Percentiles rank a stretch among this genome's conserved stretches.
Conservation (phyloP, 2,888 invertebrate genomes). For the Ochlodes sylvanus region DNA sequence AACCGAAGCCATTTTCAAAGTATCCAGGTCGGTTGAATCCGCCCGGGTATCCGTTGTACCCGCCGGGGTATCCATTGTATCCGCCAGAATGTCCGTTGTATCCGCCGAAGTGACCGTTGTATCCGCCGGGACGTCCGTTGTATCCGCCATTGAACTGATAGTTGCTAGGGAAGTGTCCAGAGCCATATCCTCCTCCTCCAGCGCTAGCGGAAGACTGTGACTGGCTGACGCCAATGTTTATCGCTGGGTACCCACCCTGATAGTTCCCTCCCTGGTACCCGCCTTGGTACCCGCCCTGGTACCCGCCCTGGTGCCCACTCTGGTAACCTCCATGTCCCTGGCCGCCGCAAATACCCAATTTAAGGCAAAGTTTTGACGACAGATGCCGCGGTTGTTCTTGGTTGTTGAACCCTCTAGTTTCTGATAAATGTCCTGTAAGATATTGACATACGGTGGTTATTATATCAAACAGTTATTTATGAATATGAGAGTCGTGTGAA, state of each 20-base stretch:
- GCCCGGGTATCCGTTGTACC: conserved; percentile 43
- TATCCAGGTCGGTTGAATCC: conserved; percentile 57
- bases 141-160: conserved; percentile 46
- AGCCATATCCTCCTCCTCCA: conserved; percentile 63
- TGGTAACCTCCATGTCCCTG: conserved; percentile 47
- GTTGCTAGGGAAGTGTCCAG: conserved; percentile 53
- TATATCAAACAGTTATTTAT: too few relatives aligned
- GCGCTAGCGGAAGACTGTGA: conserved; percentile 74
- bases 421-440: conserved; percentile 40
- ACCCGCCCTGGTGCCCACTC: conserved; percentile 46
- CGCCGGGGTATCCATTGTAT: conserved; percentile 44
- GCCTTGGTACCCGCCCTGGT: conserved; percentile 18
- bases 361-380: conserved; percentile 60
- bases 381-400: conserved; percentile 56
- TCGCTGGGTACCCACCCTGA: conserved; percentile 55
- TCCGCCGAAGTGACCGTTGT: conserved; percentile 47
- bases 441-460: background rate
- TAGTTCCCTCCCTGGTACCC: conserved; percentile 52
- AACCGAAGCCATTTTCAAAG: conserved; percentile 63
- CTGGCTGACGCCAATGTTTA: conserved; percentile 78
- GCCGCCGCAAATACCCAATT: conserved; percentile 61
- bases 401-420: conserved; percentile 45
- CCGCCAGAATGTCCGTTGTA: conserved; percentile 43
- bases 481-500: too few relatives aligned
- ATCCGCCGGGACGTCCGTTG: conserved; percentile 43